Conservation (phyloP, 2,888 invertebrate species). For the Spodoptera littoralis region DNA sequence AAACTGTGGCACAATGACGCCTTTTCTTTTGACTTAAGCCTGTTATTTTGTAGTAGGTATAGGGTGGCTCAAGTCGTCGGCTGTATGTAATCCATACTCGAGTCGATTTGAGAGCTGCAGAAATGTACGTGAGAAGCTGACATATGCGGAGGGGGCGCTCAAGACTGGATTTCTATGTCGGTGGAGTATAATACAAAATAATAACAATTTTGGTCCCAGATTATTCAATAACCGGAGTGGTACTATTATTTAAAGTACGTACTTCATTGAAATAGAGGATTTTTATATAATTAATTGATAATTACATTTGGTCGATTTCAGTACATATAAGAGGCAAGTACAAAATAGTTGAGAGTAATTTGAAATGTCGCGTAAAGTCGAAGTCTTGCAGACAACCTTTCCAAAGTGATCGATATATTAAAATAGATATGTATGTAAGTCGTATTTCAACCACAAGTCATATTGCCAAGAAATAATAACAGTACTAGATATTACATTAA, state of each 20-base stretch:
- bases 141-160: slow-evolving; percentile 51
- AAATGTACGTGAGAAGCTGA: slow-evolving; percentile 76
- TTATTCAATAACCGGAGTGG: neutral
- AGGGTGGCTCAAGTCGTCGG: slow-evolving; percentile 78
- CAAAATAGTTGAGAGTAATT: too few relatives aligned
- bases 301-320: too few relatives aligned
- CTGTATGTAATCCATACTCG: slow-evolving; percentile 82
- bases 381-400: slow-evolving; percentile 22
- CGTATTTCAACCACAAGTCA: neutral
- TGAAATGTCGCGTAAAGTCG: neutral
- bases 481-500: too few relatives aligned
- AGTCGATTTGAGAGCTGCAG: slow-evolving; percentile 81
- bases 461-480: too few relatives aligned
- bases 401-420: slow-evolving; percentile 6
- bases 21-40: slow-evolving; percentile 51
- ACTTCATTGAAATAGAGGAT: too few relatives aligned
- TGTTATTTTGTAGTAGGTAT: slow-evolving; percentile 58
- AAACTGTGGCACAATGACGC: slow-evolving; percentile 34
- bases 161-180: slow-evolving; percentile 63
- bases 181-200: slow-evolving; percentile 12
- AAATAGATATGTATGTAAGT: neutral
- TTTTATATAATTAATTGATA: too few relatives aligned
- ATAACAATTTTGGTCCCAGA: slow-evolving; percentile 1
- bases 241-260: too few relatives aligned
- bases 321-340: too few relatives aligned